Conservation (phyloP, 2,113 vertebrate species). For the Peromyscus polionotus region DNA sequence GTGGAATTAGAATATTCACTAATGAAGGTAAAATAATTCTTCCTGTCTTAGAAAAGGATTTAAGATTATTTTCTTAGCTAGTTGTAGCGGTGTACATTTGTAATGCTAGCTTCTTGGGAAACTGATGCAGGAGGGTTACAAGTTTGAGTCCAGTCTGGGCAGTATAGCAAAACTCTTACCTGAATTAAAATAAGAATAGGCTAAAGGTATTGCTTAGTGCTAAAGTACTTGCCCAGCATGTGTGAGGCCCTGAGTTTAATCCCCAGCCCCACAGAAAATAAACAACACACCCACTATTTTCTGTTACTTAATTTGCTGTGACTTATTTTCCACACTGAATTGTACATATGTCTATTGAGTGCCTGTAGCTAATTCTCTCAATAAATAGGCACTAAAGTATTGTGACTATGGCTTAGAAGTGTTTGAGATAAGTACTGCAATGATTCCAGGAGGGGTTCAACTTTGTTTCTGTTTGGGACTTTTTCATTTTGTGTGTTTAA, state of each 20-base stretch:
- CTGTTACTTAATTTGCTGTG: neutral
- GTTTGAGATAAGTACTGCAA: neutral
- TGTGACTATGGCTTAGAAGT: neutral
- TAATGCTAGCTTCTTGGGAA: neutral
- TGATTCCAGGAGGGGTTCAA: neutral
- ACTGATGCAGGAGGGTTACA: neutral
- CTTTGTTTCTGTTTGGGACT: conserved; percentile 38
- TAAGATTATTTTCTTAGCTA: conserved; percentile 9
- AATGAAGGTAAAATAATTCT: conserved; percentile 37
- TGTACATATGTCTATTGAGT: neutral
- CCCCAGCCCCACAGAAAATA: neutral
- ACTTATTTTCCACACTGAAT: conserved; percentile 23
- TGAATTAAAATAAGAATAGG: neutral
- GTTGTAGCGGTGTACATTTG: neutral
- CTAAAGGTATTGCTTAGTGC: neutral
- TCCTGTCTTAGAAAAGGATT: neutral
- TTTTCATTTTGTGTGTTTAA: conserved; percentile 37
- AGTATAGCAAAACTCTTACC: neutral
- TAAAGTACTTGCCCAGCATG: neutral
- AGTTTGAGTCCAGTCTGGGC: neutral
- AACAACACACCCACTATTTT: neutral
- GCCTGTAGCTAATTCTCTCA: conserved; percentile 6
- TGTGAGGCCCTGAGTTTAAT: neutral
- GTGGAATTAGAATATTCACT: conserved; percentile 9
- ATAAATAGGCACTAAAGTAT: conserved; percentile 12